Conservation (phyloP, 2,888 invertebrate species). For the Cartodere bifasciata region DNA sequence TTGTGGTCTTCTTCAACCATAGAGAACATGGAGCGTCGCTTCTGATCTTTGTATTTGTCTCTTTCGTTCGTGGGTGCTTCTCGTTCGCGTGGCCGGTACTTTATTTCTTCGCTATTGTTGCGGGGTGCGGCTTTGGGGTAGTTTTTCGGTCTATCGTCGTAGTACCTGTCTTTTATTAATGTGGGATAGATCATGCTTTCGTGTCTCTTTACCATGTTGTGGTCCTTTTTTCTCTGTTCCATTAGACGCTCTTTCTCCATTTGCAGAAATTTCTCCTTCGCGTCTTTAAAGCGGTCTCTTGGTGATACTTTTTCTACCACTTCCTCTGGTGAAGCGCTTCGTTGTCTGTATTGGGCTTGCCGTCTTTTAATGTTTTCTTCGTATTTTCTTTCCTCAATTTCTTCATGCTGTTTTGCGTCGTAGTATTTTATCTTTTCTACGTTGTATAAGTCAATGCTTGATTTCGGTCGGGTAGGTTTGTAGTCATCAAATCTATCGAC, state of each 20-base stretch:
- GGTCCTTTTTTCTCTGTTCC: constrained; percentile 33
- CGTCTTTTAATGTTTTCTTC: constrained; percentile 8
- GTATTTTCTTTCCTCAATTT: constrained; percentile 6
- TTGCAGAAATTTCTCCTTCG: constrained; percentile 73
- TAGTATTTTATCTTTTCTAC: constrained; percentile 18
- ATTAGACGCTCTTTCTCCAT: constrained; percentile 59
- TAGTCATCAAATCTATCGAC: too few relatives aligned
- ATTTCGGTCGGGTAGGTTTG: too few relatives aligned
- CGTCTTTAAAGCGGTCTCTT: constrained; percentile 71
- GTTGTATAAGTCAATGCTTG: too few relatives aligned
- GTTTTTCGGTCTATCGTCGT: constrained; percentile 16
- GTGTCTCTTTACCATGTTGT: constrained; percentile 20
- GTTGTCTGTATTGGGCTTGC: constrained; percentile 17
- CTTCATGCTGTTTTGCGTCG: constrained; percentile 12
- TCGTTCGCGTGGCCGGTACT: constrained; percentile 24
- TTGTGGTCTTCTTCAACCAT: constrained; percentile 36
- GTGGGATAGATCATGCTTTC: constrained; percentile 19
- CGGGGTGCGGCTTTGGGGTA: constrained; percentile 29
- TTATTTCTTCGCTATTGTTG: constrained; percentile 22
- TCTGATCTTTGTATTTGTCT: constrained; percentile 27
- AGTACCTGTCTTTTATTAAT: constrained; percentile 14
- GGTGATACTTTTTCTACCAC: constrained; percentile 46
- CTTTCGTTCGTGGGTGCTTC: constrained; percentile 19
- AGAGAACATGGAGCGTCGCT: constrained; percentile 34
- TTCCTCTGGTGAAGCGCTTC: constrained; percentile 39